phyloP scores from a whole-genome alignment of 37 sponge, comb jelly and placozoan genomes.

The Beroe forskalii region DNA sequence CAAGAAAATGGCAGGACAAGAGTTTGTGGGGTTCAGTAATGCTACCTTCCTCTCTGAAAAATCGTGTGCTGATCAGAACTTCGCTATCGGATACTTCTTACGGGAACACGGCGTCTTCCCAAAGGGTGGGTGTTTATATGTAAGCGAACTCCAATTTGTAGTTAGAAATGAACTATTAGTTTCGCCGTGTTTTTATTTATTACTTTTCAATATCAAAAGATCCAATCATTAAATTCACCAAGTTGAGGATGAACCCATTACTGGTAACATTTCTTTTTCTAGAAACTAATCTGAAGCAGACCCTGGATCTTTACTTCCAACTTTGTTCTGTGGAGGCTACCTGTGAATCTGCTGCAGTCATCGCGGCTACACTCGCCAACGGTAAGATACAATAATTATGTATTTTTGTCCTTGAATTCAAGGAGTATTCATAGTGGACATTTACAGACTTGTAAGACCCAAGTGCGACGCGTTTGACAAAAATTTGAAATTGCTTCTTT shows the following conservation, averaged over 20 bases:
- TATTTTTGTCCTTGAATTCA: too few relatives aligned
- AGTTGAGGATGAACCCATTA: too few relatives aligned
- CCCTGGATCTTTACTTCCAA: slow-evolving; percentile 68
- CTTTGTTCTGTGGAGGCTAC: slow-evolving; percentile 81
- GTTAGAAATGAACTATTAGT: too few relatives aligned
- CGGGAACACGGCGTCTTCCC: slow-evolving; percentile 70
- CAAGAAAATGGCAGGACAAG: slow-evolving; percentile 64
- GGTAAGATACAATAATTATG: too few relatives aligned
- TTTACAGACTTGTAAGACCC: too few relatives aligned
- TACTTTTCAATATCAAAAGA: background rate
- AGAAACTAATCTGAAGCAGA: slow-evolving; percentile 29
- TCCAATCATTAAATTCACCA: too few relatives aligned
- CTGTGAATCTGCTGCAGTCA: slow-evolving; percentile 73
- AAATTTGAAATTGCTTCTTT: too few relatives aligned
- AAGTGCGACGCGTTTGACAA: too few relatives aligned
- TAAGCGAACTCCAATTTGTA: too few relatives aligned
- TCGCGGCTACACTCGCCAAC: slow-evolving; percentile 91
- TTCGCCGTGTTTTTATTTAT: background rate
- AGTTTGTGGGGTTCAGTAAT: slow-evolving; percentile 63
- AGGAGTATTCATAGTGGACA: too few relatives aligned
- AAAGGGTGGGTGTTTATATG: too few relatives aligned
- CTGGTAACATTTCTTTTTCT: too few relatives aligned
- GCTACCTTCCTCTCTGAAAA: slow-evolving; percentile 68
- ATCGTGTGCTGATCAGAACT: slow-evolving; percentile 74
- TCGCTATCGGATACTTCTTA: slow-evolving; percentile 80